These are phyloP conservation scores for Elmis aenea DNA, from an alignment of 2,888 invertebrate species.

Conservation along the genomic window DNA sequence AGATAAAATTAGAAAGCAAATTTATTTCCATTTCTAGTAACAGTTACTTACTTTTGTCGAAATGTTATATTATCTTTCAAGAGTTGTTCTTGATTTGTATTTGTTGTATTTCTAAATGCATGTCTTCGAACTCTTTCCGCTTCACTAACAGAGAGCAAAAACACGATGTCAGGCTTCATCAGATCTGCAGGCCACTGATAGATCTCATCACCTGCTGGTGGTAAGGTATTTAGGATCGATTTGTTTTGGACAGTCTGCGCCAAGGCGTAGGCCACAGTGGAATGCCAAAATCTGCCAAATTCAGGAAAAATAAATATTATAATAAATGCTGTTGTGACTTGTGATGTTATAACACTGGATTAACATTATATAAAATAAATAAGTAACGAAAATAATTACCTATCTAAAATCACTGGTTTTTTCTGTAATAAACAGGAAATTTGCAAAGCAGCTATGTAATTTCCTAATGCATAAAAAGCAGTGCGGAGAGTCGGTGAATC, in stretches of 20 bases:
- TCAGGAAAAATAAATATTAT: constrained; percentile 9
- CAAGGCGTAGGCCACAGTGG: constrained; percentile 46
- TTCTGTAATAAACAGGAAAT: constrained; percentile 32
- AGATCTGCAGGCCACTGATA: constrained; percentile 48
- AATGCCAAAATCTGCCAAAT: constrained; percentile 50
- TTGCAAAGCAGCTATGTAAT: constrained; percentile 47
- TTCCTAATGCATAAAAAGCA: constrained; percentile 47
- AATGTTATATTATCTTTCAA: constrained; percentile 32
- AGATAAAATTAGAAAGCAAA: constrained; percentile 2
- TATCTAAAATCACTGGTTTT: constrained; percentile 46
- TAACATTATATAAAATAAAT: constrained; percentile 1
- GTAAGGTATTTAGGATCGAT: constrained; percentile 30
- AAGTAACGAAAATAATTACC: constrained; percentile 29
- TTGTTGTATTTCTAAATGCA: constrained; percentile 28
- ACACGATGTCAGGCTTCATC: constrained; percentile 43
- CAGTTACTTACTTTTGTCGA: constrained; percentile 36
- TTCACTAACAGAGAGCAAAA: constrained; percentile 46
- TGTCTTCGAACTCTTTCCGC: constrained; percentile 38
- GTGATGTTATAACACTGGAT: not conserved
- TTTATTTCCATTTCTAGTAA: not conserved
- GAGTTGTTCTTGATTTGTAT: constrained; percentile 37
- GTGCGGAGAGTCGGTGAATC: constrained; percentile 36
- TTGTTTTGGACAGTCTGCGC: constrained; percentile 38
- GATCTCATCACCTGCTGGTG: constrained; percentile 32
- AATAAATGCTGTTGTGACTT: too few relatives aligned